Conservation (phyloP, 1,140 invertebrate genomes). For the Neodiprion lecontei region DNA sequence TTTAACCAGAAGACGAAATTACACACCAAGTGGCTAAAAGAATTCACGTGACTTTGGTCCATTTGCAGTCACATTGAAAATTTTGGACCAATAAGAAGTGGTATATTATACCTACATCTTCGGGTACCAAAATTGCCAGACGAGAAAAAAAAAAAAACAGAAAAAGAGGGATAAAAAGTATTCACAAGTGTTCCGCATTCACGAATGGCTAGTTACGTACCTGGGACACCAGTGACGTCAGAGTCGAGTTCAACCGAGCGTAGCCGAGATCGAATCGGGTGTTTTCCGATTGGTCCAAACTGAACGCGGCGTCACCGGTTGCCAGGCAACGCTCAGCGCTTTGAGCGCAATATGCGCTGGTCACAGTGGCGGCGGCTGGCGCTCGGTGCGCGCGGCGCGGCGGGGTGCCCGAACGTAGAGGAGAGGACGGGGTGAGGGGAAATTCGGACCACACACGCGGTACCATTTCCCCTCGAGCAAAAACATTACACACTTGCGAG, state of each 20-base stretch:
- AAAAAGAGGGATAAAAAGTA: no score
- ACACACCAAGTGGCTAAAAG: no score
- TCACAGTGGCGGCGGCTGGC: neutral
- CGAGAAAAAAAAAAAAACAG: no score
- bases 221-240: slow-evolving; percentile 49
- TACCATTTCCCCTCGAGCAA: slow-evolving; percentile 60
- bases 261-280: slow-evolving; percentile 38
- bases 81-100: no score
- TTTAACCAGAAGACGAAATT: no score
- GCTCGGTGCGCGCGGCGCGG: neutral
- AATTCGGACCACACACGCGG: slow-evolving; percentile 57
- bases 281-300: slow-evolving; percentile 44
- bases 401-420: neutral
- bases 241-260: slow-evolving; percentile 46
- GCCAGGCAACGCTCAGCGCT: slow-evolving; percentile 49
- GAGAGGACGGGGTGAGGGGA: slow-evolving; percentile 34
- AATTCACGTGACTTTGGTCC: no score
- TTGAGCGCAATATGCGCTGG: neutral
- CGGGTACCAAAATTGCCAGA: no score
- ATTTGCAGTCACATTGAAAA: no score
- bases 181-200: no score
- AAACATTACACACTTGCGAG: slow-evolving; percentile 55
- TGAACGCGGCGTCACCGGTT: slow-evolving; percentile 51
- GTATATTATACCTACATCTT: no score
- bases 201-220: slow-evolving; percentile 27